Base-by-base conservation (phyloP, 2,888 invertebrate genomes). In the Coenonympha arcania region DNA sequence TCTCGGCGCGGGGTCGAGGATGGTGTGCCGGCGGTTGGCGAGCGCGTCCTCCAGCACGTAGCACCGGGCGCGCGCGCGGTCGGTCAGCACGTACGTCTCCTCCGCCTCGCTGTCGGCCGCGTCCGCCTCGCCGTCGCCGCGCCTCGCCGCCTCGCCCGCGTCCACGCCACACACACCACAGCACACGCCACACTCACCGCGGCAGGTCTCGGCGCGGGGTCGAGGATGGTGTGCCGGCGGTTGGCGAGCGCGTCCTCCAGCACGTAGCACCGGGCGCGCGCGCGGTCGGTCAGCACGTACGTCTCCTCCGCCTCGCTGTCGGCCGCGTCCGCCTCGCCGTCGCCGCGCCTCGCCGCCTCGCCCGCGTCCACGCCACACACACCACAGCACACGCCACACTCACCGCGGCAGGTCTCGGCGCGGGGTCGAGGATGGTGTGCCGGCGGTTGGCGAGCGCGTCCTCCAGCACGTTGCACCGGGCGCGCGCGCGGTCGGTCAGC, bases 61-160 rank as follows among this genome's bases (percentile, higher is more conserved):
- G n/a, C 71, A 64, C 51, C 74, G 66, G 33, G 78, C 75, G 36
- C 77, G 69, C 46, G 69, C 56, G 41, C 69, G 56, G 64, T 75
- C 77, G 37, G 84, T 83, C 58, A 87, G 72, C 52, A 87, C 83
- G 76, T 79, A 87, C 31, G 85, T 85, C 60, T 82, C 52, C 18
- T 37, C 63, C 47, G 54, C 57, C 46, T 59, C 61, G 34, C 45
- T 62, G 26, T 41, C 58, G 43, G 30, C 64, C 24, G 56, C 60
- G 45, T 68, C 56, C 40, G 24, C 53, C 39, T 58, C 64, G 39
- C 52, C 59, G 46, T 57, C 60, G 39, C 49, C 60, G 28, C 49
- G 58, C 46, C 54, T 51, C 26, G 51, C 61, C 50, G 52, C 60
- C 41, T 54, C 57, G 41, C 49, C 65, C 22, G 61, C 66, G 11